A percentile compares a stretch with the other conserved stretches of the same genome.
phyloP scores from a whole-genome alignment of 2,888 invertebrate genomes.

The Shargacucullia verbasci region DNA sequence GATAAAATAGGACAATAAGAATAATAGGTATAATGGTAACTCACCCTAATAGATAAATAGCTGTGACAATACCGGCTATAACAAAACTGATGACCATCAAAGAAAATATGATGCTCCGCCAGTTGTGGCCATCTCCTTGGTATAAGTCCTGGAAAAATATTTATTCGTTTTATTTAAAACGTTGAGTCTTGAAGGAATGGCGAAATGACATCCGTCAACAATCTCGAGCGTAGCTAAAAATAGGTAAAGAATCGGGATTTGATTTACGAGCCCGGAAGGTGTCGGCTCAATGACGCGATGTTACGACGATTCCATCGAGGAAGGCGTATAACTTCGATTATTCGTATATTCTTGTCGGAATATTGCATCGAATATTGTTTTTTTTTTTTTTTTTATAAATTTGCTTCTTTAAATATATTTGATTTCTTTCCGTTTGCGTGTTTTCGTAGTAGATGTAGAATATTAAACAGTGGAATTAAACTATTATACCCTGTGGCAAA shows the following conservation, averaged over 20 bases:
- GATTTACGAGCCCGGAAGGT: slow-evolving; percentile 62
- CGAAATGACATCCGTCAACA: slow-evolving; percentile 51
- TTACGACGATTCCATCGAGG: slow-evolving; percentile 43
- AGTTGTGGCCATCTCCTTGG: slow-evolving; percentile 95
- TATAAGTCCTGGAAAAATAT: slow-evolving; percentile 91
- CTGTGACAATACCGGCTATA: slow-evolving; percentile 96
- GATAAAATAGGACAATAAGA: slow-evolving; percentile 9
- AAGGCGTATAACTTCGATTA: slow-evolving; percentile 42
- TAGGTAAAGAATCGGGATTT: slow-evolving; percentile 59
- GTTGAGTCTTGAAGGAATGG: slow-evolving; percentile 1
- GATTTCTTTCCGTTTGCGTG: slow-evolving; percentile 12
- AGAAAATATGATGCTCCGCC: slow-evolving; percentile 96
- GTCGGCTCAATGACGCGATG: slow-evolving; percentile 55
- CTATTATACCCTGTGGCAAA: too few species aligned
- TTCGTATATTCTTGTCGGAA: slow-evolving; percentile 37
- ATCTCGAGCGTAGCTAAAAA: slow-evolving; percentile 50
- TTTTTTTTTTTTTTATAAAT: slow-evolving; percentile 33
- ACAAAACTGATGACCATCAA: slow-evolving; percentile 96
- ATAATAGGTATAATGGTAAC: slow-evolving; percentile 56
- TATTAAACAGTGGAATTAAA: background rate
- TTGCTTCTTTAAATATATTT: slow-evolving; percentile 20
- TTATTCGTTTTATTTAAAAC: slow-evolving; percentile 22
- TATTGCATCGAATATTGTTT: slow-evolving; percentile 19
- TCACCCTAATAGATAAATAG: slow-evolving; percentile 95
- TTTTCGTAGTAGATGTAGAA: background rate